Percentiles rank a stretch among this genome's conserved stretches.
Evolutionary conservation across 2,113 vertebrate genomes (phyloP).

Genomic region (Lamprologus tigripictilis): DNA sequence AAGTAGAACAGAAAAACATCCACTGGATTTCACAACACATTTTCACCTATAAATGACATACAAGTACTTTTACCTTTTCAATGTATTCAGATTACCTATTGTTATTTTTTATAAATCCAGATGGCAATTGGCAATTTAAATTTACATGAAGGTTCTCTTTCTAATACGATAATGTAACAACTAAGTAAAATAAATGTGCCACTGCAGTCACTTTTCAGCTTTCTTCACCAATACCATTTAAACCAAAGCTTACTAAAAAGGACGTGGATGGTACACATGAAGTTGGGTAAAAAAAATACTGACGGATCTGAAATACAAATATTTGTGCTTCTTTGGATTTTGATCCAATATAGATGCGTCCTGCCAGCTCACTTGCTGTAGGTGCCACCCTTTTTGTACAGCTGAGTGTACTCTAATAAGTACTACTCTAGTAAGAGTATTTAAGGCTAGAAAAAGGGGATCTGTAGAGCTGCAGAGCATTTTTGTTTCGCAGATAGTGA

Average conservation of each 20-base stretch:
- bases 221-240: background rate
- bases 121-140: background rate
- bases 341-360: accelerated
- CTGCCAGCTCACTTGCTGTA: background rate
- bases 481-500: accelerated
- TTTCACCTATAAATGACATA: background rate
- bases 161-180: background rate
- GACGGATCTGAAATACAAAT: background rate
- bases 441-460: background rate
- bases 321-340: background rate
- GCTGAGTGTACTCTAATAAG: background rate
- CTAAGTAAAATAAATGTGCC: background rate
- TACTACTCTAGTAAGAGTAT: background rate
- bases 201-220: background rate
- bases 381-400: background rate
- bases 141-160: background rate
- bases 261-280: background rate
- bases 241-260: background rate
- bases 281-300: background rate
- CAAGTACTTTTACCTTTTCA: background rate
- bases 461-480: accelerated
- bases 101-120: background rate
- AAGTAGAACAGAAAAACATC: background rate
- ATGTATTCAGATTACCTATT: background rate
- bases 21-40: background rate